Conservation (phyloP, 2,888 invertebrate species). For the Arge pagana region DNA sequence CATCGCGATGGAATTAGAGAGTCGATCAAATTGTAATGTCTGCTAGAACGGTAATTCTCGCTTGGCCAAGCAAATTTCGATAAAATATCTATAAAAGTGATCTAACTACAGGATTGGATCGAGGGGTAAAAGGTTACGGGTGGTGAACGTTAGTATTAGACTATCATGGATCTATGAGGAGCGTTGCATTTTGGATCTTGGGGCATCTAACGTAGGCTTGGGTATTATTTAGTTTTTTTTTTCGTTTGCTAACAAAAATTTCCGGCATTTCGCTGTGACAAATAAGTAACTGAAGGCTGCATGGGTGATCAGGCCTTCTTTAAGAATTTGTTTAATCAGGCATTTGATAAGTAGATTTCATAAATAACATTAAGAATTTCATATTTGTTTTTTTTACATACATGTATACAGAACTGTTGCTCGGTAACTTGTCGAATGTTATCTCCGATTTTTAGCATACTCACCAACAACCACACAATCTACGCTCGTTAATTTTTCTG, state of each 20-base stretch:
- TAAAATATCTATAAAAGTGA: conserved; percentile 21
- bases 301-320: conserved; percentile 51
- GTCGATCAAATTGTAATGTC: background rate
- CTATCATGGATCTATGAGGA: conserved; percentile 24
- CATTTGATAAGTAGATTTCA: conserved; percentile 24
- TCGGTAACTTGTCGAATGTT: conserved; percentile 14
- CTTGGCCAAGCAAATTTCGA: conserved; percentile 23
- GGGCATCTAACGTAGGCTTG: conserved; percentile 9
- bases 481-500: too few relatives aligned
- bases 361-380: conserved; percentile 6
- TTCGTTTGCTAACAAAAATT: conserved; percentile 20
- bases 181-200: conserved; percentile 9
- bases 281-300: conserved; percentile 48
- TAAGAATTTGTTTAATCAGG: conserved; percentile 23
- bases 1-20: background rate
- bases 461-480: too few relatives aligned
- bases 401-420: conserved; percentile 16
- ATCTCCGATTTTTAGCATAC: background rate
- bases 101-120: conserved; percentile 26
- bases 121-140: conserved; percentile 20
- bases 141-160: conserved; percentile 17
- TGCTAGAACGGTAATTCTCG: background rate
- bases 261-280: conserved; percentile 23
- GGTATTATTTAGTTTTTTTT: conserved; percentile 24
- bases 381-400: background rate